phyloP scores from a whole-genome alignment of 2,888 invertebrate species.

The Leucozona laternaria region DNA sequence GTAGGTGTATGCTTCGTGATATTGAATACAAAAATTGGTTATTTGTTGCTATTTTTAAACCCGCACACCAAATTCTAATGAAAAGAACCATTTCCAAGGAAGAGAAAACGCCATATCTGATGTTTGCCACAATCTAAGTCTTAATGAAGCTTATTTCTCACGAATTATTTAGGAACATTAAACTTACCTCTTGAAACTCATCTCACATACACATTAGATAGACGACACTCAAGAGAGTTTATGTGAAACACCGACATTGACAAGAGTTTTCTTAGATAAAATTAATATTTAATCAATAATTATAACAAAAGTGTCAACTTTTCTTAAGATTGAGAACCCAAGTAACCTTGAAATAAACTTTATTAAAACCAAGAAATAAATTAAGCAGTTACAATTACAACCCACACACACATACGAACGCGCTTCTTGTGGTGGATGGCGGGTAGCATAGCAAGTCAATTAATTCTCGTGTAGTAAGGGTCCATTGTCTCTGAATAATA shows the following conservation, averaged over 20 bases:
- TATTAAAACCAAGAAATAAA: constrained; percentile 61
- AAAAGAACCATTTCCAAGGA: neutral
- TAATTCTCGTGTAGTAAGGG: constrained; percentile 68
- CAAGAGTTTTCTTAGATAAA: neutral
- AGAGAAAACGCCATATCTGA: neutral
- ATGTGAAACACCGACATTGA: constrained; percentile 17
- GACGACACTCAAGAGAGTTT: constrained; percentile 50
- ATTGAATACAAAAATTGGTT: no score
- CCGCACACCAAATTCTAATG: no score
- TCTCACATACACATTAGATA: constrained; percentile 14
- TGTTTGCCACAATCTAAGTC: constrained; percentile 33
- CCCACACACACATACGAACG: constrained; percentile 13
- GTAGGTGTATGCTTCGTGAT: no score
- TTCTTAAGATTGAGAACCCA: constrained; percentile 1
- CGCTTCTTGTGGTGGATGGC: neutral
- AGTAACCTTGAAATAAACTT: constrained; percentile 44
- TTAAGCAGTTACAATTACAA: constrained; percentile 22
- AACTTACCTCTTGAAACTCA: constrained; percentile 32
- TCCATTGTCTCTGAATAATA: constrained; percentile 67
- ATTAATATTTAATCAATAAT: constrained; percentile 57
- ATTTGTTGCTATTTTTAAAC: no score
- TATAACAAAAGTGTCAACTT: constrained; percentile 23
- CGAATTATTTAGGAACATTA: constrained; percentile 52
- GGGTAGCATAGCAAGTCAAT: constrained; percentile 57
- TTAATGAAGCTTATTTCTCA: constrained; percentile 19